Percentiles rank a stretch among this genome's conserved stretches.
These are phyloP conservation scores for Zophobas morio DNA, from an alignment of 1,140 invertebrate species.

Conservation along the genomic window DNA sequence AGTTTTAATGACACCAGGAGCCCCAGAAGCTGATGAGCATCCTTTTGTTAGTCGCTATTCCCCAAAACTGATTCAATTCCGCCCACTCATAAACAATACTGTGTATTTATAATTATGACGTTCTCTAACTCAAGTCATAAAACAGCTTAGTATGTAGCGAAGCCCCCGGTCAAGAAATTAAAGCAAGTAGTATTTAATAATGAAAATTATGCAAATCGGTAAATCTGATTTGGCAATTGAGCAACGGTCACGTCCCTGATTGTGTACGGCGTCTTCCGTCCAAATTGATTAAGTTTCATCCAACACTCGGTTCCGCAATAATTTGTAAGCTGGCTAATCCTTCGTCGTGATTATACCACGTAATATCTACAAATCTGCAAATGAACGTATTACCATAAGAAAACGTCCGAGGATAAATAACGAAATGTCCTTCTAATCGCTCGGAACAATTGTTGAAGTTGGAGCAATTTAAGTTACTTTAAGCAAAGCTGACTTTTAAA, in stretches of 20 bases:
- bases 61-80: too few relatives aligned
- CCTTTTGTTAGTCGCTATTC: background rate
- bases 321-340: constrained; percentile 26
- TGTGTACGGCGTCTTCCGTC: background rate
- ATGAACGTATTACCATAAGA: background rate
- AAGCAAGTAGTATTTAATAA: too few relatives aligned
- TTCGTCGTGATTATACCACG: background rate
- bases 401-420: background rate
- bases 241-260: constrained; percentile 15
- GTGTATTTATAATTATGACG: too few relatives aligned
- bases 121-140: too few relatives aligned
- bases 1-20: background rate
- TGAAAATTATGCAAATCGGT: too few relatives aligned
- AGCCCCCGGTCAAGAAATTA: too few relatives aligned
- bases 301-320: constrained; percentile 4
- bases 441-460: background rate
- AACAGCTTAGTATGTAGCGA: too few relatives aligned
- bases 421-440: background rate
- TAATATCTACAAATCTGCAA: background rate
- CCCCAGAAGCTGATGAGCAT: background rate
- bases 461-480: constrained; percentile 18
- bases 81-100: too few relatives aligned
- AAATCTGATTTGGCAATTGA: background rate
- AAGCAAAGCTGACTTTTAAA: background rate
- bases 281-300: constrained; percentile 21